Conservation (phyloP, 2,113 vertebrate genomes). For the Ranitomeya variabilis region DNA sequence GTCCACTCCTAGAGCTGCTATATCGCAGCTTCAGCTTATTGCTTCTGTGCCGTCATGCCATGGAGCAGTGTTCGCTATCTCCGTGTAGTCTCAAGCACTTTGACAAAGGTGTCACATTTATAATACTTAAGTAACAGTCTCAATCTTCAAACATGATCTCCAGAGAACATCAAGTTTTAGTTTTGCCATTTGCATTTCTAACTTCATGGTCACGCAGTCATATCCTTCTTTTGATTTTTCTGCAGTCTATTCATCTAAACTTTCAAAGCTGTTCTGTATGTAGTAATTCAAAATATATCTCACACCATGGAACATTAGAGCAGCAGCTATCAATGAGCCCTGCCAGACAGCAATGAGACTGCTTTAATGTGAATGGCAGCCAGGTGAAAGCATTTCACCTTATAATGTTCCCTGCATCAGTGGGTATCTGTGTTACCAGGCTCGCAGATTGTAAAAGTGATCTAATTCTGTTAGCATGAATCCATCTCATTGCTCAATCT, state of each 20-base stretch:
- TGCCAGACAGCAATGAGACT: slow-evolving; percentile 7
- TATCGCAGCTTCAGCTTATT: background rate
- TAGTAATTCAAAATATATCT: slow-evolving; percentile 29
- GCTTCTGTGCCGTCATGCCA: background rate
- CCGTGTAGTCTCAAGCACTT: background rate
- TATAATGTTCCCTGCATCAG: slow-evolving; percentile 1
- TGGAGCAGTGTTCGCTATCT: background rate
- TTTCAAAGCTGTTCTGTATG: slow-evolving; percentile 21
- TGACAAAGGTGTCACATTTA: background rate
- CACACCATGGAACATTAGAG: slow-evolving; percentile 7
- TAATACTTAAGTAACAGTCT: background rate
- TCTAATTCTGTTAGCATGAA: slow-evolving; percentile 29
- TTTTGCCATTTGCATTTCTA: slow-evolving; percentile 13
- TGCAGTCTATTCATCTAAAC: background rate
- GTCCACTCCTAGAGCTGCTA: background rate
- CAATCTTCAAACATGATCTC: background rate
- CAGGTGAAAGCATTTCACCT: slow-evolving; percentile 5
- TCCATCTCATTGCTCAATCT: slow-evolving; percentile 16
- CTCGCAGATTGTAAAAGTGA: slow-evolving; percentile 1
- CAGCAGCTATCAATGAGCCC: slow-evolving; percentile 19
- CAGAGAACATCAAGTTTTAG: background rate
- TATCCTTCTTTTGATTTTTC: background rate
- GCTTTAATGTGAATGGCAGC: slow-evolving; percentile 3
- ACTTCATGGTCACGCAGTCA: background rate
- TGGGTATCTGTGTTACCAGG: slow-evolving; percentile 8